Percentiles rank a stretch among this genome's conserved stretches.
Evolutionary conservation across 2,888 invertebrate species (phyloP).

Genomic region (Latrodectus elegans): DNA sequence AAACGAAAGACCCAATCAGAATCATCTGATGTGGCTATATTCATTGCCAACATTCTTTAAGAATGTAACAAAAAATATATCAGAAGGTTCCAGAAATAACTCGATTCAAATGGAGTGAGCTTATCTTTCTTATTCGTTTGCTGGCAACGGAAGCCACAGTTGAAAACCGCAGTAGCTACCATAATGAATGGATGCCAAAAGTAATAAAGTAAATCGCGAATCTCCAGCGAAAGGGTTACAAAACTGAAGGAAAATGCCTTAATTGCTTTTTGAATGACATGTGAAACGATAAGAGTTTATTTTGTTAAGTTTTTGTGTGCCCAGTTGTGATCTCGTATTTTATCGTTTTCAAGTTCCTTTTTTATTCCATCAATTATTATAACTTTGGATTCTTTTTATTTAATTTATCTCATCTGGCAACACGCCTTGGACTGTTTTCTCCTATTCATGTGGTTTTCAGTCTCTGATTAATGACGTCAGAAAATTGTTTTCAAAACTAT

Average conservation of each 20-base stretch:
- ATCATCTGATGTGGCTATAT: too few species aligned
- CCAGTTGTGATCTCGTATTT: constrained; percentile 4
- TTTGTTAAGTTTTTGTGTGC: constrained; percentile 50
- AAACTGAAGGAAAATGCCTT: constrained; percentile 4
- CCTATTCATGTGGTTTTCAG: constrained; percentile 17
- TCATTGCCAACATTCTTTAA: constrained; percentile 1
- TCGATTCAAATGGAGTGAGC: too few species aligned
- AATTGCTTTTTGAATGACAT: constrained; percentile 50
- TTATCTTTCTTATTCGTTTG: background rate
- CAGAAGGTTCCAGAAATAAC: too few species aligned
- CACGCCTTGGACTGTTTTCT: constrained; percentile 16
- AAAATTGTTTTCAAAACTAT: constrained; percentile 11
- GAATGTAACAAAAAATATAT: background rate
- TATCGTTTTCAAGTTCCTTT: constrained; percentile 33
- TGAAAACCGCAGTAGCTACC: background rate
- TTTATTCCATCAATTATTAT: constrained; percentile 26
- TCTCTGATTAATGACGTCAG: constrained; percentile 19
- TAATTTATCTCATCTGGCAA: constrained; percentile 38
- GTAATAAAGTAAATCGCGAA: background rate
- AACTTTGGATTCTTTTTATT: constrained; percentile 19
- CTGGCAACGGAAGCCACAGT: background rate
- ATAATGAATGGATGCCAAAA: background rate
- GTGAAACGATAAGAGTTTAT: constrained; percentile 1
- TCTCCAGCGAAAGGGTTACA: background rate
- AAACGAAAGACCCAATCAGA: too few species aligned